Evolutionary conservation across 2,113 vertebrate species (phyloP), one percentile per base, ranked within the genome.

Genomic region (Xiphophorus couchianus): DNA sequence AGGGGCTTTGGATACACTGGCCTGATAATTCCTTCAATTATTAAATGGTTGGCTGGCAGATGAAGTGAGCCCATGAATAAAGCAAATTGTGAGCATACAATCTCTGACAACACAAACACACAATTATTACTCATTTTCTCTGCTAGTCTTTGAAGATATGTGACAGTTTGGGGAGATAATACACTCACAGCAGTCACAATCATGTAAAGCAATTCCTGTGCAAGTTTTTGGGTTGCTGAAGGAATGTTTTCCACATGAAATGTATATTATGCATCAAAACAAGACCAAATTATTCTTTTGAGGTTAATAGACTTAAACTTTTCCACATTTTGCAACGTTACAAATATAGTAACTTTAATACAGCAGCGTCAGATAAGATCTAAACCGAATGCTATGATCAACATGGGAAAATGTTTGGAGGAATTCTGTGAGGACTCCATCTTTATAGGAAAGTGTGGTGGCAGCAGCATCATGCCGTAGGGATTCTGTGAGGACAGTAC

Each of bases 21-120:
- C 86, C 89, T 92, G 90, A 91, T 93, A 93, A 91, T 89, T 91
- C 86, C 89, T 89, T 93, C 89, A 92, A 92, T 92, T 93, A 93
- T 92, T 93, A 86, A 92, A 88, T 81, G 88, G 64, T 81, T 85
- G 70, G 86, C 86, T 90, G 84, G 84, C 86, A 91, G 84, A 93
- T 77, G 86, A 89, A 88, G 88, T 87, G 85, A 86, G 86, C 69
- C 82, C 84, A 87, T 77, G 85, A 92, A 92, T 92, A 89, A 92
- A 86, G 86, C 77, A 92, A 90, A 92, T 91, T 89, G 82, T 80
- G 84, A 77, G 84, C 81, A 75, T 68, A 76, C 15, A 72, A 83
- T 78, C 81, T 72, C 79, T 60, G 80, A 79, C 78, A 85, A 89
- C 81, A 84, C 80, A 85, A 89, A 90, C 86, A 88, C 65, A 54